Conservation (phyloP, 2,113 vertebrate species). For the Emydura subglobosa region DNA sequence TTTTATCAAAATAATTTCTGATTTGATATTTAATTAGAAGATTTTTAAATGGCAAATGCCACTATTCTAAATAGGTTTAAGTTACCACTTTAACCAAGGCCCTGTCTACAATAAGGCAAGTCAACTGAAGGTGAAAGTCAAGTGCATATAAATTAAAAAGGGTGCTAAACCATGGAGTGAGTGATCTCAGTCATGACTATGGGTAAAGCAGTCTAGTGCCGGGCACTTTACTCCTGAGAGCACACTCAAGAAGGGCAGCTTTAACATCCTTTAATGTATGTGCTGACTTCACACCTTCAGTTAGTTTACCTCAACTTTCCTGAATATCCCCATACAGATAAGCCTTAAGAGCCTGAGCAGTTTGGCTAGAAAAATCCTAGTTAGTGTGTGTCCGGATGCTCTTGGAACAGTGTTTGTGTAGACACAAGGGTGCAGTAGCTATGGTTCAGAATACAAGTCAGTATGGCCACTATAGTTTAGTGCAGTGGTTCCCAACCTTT, state of each 20-base stretch:
- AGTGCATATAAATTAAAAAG: background rate
- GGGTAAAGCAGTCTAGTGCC: background rate
- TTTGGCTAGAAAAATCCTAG: no score
- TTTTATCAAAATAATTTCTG: background rate
- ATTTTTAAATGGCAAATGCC: no score
- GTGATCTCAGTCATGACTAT: background rate
- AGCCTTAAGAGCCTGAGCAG: background rate
- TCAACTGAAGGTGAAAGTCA: background rate
- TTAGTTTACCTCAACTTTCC: no score
- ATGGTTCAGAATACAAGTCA: background rate
- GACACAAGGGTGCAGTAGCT: background rate
- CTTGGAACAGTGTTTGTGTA: background rate
- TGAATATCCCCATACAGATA: background rate
- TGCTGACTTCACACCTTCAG: background rate
- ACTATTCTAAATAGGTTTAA: background rate
- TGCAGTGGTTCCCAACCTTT: no score
- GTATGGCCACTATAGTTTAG: no score
- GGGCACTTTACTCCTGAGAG: background rate
- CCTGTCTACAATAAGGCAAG: background rate
- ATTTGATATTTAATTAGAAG: background rate
- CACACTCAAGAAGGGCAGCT: no score
- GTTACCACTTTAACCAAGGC: background rate
- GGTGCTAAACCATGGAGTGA: background rate
- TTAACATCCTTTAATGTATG: background rate
- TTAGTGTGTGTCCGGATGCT: background rate